A percentile compares a stretch with the other conserved stretches of the same genome.
phyloP scores from a whole-genome alignment of 2,113 vertebrate species.

The Nettapus auritus region DNA sequence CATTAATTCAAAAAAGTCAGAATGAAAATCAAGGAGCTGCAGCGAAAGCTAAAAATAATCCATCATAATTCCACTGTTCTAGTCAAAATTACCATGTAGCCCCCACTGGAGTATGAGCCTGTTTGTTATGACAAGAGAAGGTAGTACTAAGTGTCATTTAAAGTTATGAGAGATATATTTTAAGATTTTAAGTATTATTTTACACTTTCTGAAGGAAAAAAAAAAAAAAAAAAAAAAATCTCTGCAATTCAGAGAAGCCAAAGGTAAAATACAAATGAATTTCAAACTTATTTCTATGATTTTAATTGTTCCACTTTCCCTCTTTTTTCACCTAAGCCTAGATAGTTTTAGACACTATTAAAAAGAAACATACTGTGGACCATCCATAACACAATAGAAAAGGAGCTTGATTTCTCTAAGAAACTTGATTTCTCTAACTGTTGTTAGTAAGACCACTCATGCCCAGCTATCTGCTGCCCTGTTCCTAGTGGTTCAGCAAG shows the following conservation, averaged over 20 bases:
- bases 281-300: not conserved
- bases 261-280: not conserved
- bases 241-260: not conserved
- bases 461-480: not conserved
- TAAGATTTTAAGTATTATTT: not conserved
- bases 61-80: constrained; percentile 14
- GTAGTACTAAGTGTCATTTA: not conserved
- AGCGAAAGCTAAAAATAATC: constrained; percentile 43
- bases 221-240: not conserved
- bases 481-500: not conserved
- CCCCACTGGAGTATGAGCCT: not conserved
- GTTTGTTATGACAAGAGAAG: constrained; percentile 6
- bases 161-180: not conserved
- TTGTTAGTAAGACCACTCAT: not conserved
- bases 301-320: not conserved
- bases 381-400: not conserved
- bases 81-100: not conserved
- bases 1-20: not conserved
- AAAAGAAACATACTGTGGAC: not conserved
- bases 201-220: not conserved
- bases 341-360: not conserved
- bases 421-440: not conserved
- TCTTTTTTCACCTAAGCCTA: not conserved
- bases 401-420: not conserved
- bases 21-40: not conserved